These are phyloP conservation scores for Erythrolamprus reginae DNA, from an alignment of 2,113 vertebrate species.

Conservation along the genomic window DNA sequence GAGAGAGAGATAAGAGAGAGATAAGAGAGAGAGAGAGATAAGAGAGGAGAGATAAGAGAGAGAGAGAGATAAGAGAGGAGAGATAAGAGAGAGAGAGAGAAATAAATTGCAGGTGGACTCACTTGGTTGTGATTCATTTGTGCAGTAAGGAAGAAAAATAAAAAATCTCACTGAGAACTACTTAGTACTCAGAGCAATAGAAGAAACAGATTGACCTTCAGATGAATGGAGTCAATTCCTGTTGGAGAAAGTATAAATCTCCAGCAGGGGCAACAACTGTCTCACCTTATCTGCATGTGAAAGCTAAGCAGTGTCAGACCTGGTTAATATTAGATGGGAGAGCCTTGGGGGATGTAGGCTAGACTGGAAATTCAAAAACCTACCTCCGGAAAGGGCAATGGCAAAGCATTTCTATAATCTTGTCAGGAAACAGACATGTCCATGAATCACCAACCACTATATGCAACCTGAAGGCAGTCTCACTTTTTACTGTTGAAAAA, in stretches of 20 bases:
- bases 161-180: neutral
- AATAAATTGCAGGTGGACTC: neutral
- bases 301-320: neutral
- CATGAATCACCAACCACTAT: neutral
- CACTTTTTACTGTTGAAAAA: neutral
- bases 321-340: neutral
- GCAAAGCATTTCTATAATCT: neutral
- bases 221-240: neutral
- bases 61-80: too few relatives aligned
- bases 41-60: too few relatives aligned
- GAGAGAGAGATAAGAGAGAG: too few relatives aligned
- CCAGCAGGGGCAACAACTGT: neutral
- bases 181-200: neutral
- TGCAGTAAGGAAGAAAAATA: neutral
- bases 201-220: neutral
- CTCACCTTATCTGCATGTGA: neutral
- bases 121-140: neutral
- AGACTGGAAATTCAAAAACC: neutral
- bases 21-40: too few relatives aligned
- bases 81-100: too few relatives aligned
- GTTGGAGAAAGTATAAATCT: neutral
- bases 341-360: neutral
- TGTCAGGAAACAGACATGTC: neutral
- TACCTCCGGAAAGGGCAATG: neutral
- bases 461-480: neutral